Evolutionary conservation across 1,140 invertebrate species (phyloP).

Genomic region (Chelonus insularis): DNA sequence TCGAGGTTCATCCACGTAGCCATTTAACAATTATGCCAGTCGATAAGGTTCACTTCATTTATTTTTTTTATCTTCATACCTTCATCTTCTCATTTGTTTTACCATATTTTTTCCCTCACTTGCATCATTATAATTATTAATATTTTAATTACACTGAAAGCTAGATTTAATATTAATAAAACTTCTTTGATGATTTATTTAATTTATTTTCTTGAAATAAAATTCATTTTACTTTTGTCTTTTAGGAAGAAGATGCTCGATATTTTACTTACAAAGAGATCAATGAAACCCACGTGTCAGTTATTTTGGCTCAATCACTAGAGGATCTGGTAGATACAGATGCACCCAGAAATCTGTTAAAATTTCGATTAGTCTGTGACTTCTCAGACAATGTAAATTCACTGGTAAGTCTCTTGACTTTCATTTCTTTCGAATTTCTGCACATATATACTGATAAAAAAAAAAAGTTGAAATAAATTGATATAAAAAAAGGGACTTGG

Average conservation of each 20-base stretch:
- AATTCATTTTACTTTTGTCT: no score
- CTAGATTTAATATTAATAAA: not conserved
- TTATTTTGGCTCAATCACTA: conserved; percentile 73
- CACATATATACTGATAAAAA: conserved; percentile 1
- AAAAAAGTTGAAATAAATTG: not conserved
- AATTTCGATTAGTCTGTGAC: conserved; percentile 72
- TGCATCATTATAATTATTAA: no score
- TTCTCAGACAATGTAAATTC: conserved; percentile 52
- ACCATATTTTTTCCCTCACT: no score
- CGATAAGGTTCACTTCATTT: conserved; percentile 62
- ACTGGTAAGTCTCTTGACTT: conserved; percentile 43
- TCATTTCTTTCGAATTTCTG: not conserved
- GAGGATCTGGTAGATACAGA: conserved; percentile 80
- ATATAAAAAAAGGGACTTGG: conserved; percentile 14
- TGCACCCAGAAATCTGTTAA: conserved; percentile 77
- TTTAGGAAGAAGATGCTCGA: conserved; percentile 68
- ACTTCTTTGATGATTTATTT: not conserved
- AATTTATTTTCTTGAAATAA: no score
- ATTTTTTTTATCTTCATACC: no score
- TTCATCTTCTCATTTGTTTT: no score
- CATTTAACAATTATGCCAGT: conserved; percentile 72
- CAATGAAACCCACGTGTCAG: conserved; percentile 73
- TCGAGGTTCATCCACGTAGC: conserved; percentile 74
- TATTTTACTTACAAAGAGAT: conserved; percentile 73
- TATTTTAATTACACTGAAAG: no score